A percentile compares a stretch with the other conserved stretches of the same genome.
Conservation (phyloP, 2,113 vertebrate species). For the Phalacrocorax pelagicus region DNA sequence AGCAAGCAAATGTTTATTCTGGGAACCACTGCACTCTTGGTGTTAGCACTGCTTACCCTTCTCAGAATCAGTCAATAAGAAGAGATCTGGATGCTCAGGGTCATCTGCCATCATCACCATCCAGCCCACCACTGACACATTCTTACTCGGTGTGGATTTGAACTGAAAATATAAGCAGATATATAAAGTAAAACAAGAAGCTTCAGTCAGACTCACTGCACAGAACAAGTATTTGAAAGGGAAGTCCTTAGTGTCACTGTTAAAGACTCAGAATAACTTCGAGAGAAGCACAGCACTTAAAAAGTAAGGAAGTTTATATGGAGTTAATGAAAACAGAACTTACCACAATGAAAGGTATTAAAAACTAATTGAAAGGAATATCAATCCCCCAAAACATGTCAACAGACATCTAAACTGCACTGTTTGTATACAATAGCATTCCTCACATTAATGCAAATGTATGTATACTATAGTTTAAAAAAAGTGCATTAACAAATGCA, state of each 20-base stretch:
- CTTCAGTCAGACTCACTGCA: not conserved
- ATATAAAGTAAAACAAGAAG: not conserved
- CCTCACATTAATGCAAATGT: not conserved
- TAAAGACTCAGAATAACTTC: not conserved
- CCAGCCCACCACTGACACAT: slow-evolving; percentile 89
- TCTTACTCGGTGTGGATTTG: slow-evolving; percentile 94
- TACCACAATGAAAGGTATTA: not conserved
- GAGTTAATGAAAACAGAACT: not conserved
- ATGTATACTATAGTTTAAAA: not conserved
- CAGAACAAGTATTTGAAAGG: not conserved
- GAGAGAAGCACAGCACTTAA: not conserved
- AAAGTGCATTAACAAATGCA: not conserved
- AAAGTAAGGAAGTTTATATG: not conserved
- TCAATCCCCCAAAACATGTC: not conserved
- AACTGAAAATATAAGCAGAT: slow-evolving; percentile 78
- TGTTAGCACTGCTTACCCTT: slow-evolving; percentile 78
- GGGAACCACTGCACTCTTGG: not conserved
- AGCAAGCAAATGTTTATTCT: not conserved
- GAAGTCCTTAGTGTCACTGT: not conserved
- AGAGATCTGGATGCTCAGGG: slow-evolving; percentile 93
- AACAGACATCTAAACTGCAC: not conserved
- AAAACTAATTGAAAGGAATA: not conserved
- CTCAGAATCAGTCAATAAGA: slow-evolving; percentile 95
- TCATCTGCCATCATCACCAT: slow-evolving; percentile 99
- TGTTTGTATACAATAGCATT: not conserved